Base-by-base conservation (phyloP, 1,140 invertebrate genomes). In the Melanaphis sacchari region DNA sequence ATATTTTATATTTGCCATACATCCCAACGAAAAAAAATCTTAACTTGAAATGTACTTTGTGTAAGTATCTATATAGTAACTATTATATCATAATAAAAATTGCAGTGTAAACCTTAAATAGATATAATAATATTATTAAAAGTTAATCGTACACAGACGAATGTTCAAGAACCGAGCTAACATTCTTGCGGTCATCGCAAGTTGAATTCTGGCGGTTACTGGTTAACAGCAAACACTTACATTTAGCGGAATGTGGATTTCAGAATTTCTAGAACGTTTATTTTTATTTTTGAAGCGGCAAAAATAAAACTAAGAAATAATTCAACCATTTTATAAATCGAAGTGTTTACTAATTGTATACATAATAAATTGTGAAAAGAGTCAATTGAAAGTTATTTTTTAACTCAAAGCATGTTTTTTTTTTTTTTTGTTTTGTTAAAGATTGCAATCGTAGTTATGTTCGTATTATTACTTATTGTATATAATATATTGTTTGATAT, bases 161-260 rank as follows among this genome's bases (percentile, higher is more conserved):
- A 90, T 41, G 11, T 66, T 31, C 52, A 26, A 41, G 52, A 90
- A 54, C 22, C 36, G 40, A 49, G 46, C 22, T 1, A 36, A 40
- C 89, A 41, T 90, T 90, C 89, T 66, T 41, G 38, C 3, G 52
- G 88, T 90, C 88, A n/a, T 90, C 9, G 38, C 52, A n/a, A n/a
- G 26, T 90, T 54, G 88, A 54, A 90, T 38, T 59, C 49, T 40
- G 49, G 36, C 40, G 88, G 88, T 52, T 49, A 49, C n/a, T 18
- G 26, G n/a, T 6, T 26, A n/a, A n/a, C 59, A n/a, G 21, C 18
- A 38, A 43, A 89, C 36, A 59, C 88, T n/a, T 49, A 26, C 41
- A 88, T 88, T 31, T 90, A 59, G 36, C 15, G 89, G 89, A 90
- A 90, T 66, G 89, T 90, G 40, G 89, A 90, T 41, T 66, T 90